Base-by-base conservation (phyloP, 2,888 invertebrate genomes). In the Hyles lineata region DNA sequence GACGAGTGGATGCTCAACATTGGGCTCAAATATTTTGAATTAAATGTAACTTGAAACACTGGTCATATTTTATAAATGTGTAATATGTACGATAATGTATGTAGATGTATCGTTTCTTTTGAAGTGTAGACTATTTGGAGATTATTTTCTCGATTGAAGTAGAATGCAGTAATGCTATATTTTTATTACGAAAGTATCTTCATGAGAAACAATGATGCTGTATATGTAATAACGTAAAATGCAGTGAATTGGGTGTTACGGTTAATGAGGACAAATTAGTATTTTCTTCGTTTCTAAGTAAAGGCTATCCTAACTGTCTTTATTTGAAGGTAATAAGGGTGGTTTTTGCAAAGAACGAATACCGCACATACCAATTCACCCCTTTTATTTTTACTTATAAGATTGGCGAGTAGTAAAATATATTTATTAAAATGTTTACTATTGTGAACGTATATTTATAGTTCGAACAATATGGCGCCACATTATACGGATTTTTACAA, bases 381-480 rank as follows among this genome's bases (percentile, higher is more conserved):
- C 55, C 55, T 5, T n/a, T 55, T 55, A 19, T n/a, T n/a, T 55
- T 19, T 67, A 67, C 23, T 50, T 67, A 67, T 23, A 50, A 43
- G 9, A n/a, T 63, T 35, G 23, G 6, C 35, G 4, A 62, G 11
- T 78, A 77, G 77, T 0, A 43, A 70, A 70, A 77, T 67, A 67
- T 67, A 67, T 67, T 67, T 70, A 70, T 35, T 72, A n/a, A 50
- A 29, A 62, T 63, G 71, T 73, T 76, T 76, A 81, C 77, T 75
- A 72, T 78, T 78, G 80, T 77, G 74, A 75, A 73, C 1, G 73
- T 74, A 62, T 72, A 73, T 77, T 76, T 67, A 67, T 50, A 23
- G 50, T 23, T 60, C 23, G 50, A 63, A 35, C 55, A 55, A 59
- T 58, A 61, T 63, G 74, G 72, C 35, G 35, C 19, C 69, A 55